phyloP scores from a whole-genome alignment of 2,888 invertebrate species.

The Hermodice carunculata region DNA sequence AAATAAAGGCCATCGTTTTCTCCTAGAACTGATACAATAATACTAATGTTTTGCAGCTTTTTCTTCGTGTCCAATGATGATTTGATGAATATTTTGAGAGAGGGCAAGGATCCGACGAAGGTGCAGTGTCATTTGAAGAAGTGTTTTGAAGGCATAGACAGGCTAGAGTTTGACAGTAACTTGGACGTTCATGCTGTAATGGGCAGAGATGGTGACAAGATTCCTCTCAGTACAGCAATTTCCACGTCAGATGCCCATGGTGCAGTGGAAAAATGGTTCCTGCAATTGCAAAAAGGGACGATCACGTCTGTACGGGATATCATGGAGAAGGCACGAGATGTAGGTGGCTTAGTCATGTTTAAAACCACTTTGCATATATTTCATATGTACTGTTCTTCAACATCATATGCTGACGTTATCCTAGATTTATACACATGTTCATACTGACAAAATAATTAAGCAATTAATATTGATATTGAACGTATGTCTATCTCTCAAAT shows the following conservation, averaged over 20 bases:
- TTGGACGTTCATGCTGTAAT: slow-evolving; percentile 90
- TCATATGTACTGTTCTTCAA: too few relatives aligned
- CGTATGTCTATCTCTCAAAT: too few relatives aligned
- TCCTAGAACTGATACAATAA: too few relatives aligned
- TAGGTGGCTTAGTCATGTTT: slow-evolving; percentile 36
- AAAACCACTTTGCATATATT: neutral
- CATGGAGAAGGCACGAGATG: slow-evolving; percentile 73
- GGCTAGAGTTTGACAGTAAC: slow-evolving; percentile 85
- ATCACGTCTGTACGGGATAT: slow-evolving; percentile 79
- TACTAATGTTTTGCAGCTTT: too few relatives aligned
- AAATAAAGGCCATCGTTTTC: too few relatives aligned
- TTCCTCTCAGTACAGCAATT: slow-evolving; percentile 79
- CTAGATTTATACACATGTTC: too few relatives aligned
- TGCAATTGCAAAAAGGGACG: slow-evolving; percentile 87
- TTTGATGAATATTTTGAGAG: slow-evolving; percentile 70
- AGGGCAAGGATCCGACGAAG: slow-evolving; percentile 69
- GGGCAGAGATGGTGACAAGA: slow-evolving; percentile 85
- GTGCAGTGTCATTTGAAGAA: slow-evolving; percentile 71
- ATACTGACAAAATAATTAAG: too few relatives aligned
- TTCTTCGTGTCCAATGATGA: slow-evolving; percentile 71
- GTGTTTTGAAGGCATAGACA: slow-evolving; percentile 79
- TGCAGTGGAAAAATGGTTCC: slow-evolving; percentile 88
- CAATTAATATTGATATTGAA: too few relatives aligned
- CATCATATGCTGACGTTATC: too few relatives aligned
- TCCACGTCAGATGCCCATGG: slow-evolving; percentile 83